Base-by-base conservation (phyloP, 2,113 vertebrate species). In the Sigmodon hispidus region DNA sequence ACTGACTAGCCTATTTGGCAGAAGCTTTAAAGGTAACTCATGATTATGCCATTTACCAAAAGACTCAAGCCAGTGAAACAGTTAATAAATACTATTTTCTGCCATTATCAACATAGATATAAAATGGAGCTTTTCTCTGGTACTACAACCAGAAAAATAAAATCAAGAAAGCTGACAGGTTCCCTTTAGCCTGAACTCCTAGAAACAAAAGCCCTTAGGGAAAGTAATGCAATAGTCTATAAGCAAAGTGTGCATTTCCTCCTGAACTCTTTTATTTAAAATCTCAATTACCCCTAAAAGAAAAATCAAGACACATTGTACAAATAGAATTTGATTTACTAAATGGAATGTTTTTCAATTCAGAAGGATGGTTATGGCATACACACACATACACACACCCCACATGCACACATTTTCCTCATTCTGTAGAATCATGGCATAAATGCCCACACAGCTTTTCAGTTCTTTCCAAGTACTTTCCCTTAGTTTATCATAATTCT, bases 141-240 rank as follows among this genome's bases (percentile, higher is more conserved):
- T 90, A 81, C 15, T 93, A 96, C 85, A 93, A 93, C 96, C 94
- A 97, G 72, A 76, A 96, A 93, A 95, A 86, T 83, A 96, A 94
- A 52, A 69, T 34, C 21, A 43, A 93, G 88, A 94, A 94, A 97
- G 89, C 96, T 97, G 97, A 98, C 91, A 96, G 95, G 95, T 98
- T 97, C 96, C 97, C 98, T 98, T 97, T 97, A 98, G 98, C 97
- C 98, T 98, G 98, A 98, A 98, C 98, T 97, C 97, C 89, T 97
- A 97, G 97, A 98, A 97, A 97, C 98, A 98, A 98, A 98, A 99
- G 98, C 98, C 97, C 91, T 97, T 97, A 89, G 97, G 97, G 98
- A 97, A 98, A 98, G 98, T 98, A 96, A 98, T 94, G 95, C 96
- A 96, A 94, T 97, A 97, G 96, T 96, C 96, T 95, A 87, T 55